Percentiles rank a stretch among this genome's conserved stretches.
These are phyloP conservation scores for Macroteleia sp. DNA, from an alignment of 2,888 invertebrate genomes.

Conservation along the genomic window DNA sequence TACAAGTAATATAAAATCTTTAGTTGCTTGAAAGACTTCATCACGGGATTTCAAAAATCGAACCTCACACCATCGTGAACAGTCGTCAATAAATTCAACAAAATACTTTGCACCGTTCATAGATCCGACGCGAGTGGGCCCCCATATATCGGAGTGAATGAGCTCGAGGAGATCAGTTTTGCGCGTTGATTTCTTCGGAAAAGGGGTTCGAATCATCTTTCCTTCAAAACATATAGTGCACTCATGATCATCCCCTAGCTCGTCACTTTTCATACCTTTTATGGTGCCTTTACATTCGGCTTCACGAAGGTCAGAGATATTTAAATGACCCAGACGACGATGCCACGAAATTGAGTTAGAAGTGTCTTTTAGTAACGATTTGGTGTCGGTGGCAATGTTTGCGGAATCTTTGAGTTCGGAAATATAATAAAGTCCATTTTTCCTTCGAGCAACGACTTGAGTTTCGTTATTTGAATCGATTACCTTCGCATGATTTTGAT, in stretches of 20 bases:
- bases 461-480: neutral
- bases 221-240: constrained; percentile 33
- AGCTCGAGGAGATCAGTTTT: neutral
- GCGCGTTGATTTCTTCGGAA: constrained; percentile 13
- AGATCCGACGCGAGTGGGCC: neutral
- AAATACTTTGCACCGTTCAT: neutral
- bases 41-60: neutral
- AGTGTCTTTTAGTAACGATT: neutral
- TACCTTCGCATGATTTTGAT: neutral
- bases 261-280: neutral
- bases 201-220: constrained; percentile 27
- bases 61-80: neutral
- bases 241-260: neutral
- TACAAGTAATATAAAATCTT: neutral
- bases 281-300: neutral
- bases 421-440: neutral
- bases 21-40: neutral
- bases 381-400: neutral
- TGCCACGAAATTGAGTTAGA: neutral
- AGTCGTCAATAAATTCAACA: neutral
- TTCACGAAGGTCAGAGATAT: neutral
- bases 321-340: neutral
- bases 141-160: neutral
- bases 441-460: neutral
- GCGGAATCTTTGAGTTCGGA: neutral